These are phyloP conservation scores for Temnothorax rugatulus DNA, from an alignment of 2,888 invertebrate genomes.

Conservation along the genomic window DNA sequence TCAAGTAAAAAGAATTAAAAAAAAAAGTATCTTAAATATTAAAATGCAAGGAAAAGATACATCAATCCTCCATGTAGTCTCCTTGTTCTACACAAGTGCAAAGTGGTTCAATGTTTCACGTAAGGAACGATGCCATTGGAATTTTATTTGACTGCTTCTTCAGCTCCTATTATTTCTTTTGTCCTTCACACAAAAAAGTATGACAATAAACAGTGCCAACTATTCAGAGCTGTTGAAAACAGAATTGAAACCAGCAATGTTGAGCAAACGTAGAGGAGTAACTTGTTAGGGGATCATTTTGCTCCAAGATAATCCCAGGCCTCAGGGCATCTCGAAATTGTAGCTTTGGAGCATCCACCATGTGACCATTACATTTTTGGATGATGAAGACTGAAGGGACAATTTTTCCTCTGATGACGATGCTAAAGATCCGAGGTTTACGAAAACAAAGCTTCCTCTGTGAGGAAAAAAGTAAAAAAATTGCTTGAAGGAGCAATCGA, in stretches of 20 bases:
- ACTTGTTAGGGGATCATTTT: not conserved
- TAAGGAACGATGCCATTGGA: not conserved
- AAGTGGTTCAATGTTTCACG: not conserved
- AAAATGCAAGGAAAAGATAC: conserved; percentile 6
- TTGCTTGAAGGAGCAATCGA: too few species aligned
- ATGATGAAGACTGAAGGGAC: not conserved
- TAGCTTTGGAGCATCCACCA: not conserved
- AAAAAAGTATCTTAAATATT: not conserved
- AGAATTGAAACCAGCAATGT: not conserved
- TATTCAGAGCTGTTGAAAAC: not conserved
- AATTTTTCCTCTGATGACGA: not conserved
- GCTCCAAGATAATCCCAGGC: not conserved
- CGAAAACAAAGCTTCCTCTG: too few species aligned
- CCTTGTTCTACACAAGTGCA: not conserved
- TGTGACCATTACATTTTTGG: not conserved
- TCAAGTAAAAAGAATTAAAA: not conserved
- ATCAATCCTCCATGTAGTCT: not conserved
- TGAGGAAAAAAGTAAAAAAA: too few species aligned
- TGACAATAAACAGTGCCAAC: not conserved
- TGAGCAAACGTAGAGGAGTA: not conserved
- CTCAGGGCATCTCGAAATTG: not conserved
- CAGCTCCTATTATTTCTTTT: not conserved
- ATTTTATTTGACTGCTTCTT: not conserved
- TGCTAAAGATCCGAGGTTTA: not conserved
- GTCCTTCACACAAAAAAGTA: not conserved